Percentiles rank a stretch among this genome's conserved stretches.
Conservation (phyloP, 2,797 vertebrate genomes). For the Argentina silus region DNA sequence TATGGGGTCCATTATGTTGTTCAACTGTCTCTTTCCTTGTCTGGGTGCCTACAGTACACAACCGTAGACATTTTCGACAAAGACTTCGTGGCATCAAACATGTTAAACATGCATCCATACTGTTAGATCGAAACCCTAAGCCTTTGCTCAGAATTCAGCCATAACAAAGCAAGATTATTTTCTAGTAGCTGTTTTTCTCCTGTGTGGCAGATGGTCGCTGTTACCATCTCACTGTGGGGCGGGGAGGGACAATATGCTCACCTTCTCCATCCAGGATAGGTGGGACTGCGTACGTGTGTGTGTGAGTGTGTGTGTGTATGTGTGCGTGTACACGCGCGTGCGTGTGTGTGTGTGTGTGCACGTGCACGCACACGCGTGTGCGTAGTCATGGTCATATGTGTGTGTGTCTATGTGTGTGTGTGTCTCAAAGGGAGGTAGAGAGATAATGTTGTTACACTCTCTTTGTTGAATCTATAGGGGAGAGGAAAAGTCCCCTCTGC, state of each 20-base stretch:
- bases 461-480: conserved; percentile 45
- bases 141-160: background rate
- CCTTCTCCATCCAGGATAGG: conserved; percentile 16
- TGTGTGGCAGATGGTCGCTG: conserved; percentile 69
- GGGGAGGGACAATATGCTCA: conserved; percentile 29
- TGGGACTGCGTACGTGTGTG: conserved; percentile 7
- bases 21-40: too few relatives aligned
- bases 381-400: too few relatives aligned
- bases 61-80: too few relatives aligned
- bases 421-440: conserved; percentile 38
- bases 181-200: conserved; percentile 30
- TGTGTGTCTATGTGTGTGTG: conserved; percentile 10
- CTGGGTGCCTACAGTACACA: too few relatives aligned
- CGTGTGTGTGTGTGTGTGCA: too few relatives aligned
- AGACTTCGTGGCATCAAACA: too few relatives aligned
- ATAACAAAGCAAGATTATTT: conserved; percentile 30
- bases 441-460: conserved; percentile 14
- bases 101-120: too few relatives aligned
- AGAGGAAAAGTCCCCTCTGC: conserved; percentile 45
- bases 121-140: background rate
- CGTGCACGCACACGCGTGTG: too few relatives aligned
- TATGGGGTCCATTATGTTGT: conserved; percentile 9
- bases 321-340: too few relatives aligned
- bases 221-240: conserved; percentile 45
- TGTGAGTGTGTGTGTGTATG: background rate